Conservation (phyloP, 2,113 vertebrate genomes). For the Anhinga anhinga region DNA sequence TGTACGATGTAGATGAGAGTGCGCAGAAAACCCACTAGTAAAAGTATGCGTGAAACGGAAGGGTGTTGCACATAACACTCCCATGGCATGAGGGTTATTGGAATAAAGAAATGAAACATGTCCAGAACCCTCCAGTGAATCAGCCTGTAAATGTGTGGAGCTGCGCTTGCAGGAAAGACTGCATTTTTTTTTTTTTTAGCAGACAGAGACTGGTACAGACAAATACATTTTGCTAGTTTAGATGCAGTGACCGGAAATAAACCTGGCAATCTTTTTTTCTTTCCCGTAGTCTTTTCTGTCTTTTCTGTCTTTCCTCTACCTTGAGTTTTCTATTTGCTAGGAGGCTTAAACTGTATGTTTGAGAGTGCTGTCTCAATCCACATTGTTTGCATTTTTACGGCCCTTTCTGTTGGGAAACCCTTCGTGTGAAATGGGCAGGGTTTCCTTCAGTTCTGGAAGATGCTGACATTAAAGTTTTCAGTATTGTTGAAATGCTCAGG, state of each 20-base stretch:
- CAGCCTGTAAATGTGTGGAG: not conserved
- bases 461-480: not conserved
- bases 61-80: not conserved
- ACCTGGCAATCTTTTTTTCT: not conserved
- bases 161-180: not conserved
- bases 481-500: not conserved
- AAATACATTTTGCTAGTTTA: not conserved
- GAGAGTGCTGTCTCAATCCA: not conserved
- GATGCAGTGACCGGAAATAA: constrained; percentile 16
- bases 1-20: not conserved
- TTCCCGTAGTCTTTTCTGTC: no score
- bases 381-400: not conserved
- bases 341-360: not conserved
- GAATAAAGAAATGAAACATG: not conserved
- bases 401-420: not conserved
- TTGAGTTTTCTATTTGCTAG: not conserved
- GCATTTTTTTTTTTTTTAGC: not conserved
- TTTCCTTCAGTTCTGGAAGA: not conserved
- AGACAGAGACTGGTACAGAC: not conserved
- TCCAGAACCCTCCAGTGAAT: not conserved
- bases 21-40: not conserved
- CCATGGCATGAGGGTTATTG: not conserved
- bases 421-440: not conserved
- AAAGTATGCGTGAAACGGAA: not conserved
- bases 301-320: not conserved